Evolutionary conservation across 2,888 invertebrate genomes (phyloP), one percentile per base, ranked within the genome.

Genomic region (Acronicta aceris): DNA sequence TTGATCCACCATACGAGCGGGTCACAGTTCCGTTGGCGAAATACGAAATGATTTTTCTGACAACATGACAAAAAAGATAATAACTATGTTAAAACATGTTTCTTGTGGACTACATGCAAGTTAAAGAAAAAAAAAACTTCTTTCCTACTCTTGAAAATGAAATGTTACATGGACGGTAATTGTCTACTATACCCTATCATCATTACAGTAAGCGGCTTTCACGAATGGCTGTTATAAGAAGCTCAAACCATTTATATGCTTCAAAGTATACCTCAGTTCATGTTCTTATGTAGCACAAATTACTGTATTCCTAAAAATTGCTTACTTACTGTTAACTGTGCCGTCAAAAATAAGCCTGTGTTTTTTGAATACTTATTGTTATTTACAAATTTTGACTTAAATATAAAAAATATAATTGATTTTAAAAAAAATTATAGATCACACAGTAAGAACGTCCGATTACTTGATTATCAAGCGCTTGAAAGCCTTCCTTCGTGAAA

Each of bases 181-280:
- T 30, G 66, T 50, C 15, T 9, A 5, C 6, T 57, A 40, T 40
- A 57, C 63, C 63, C 41, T 15, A n/a, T 42, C 17, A 53, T 59
- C 49, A 52, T 70, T 61, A 30, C 6, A 49, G 48, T 74, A 74
- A 74, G 64, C 67, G 59, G 64, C 58, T 74, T 74, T 56, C 42
- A 48, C 40, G 53, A 71, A 67, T 53, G 55, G 50, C 38, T 67
- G 47, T 59, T 45, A 59, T 50, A 51, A 58, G 41, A 46, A 60
- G 43, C 52, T 41, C 46, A 47, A 74, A 48, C 53, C 70, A 53
- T 59, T 70, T 58, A 55, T 52, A 66, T 49, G 45, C 27, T 59
- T 55, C 36, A 16, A 56, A 52, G 43, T 52, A 48, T 41, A 59
- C 48, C 54, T 30, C 17, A 9, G 36, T n/a, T 56, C 41, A 47